Evolutionary conservation across 2,797 vertebrate genomes (phyloP), one percentile per base, ranked within the genome.

Genomic region (Meriones psammophilus): DNA sequence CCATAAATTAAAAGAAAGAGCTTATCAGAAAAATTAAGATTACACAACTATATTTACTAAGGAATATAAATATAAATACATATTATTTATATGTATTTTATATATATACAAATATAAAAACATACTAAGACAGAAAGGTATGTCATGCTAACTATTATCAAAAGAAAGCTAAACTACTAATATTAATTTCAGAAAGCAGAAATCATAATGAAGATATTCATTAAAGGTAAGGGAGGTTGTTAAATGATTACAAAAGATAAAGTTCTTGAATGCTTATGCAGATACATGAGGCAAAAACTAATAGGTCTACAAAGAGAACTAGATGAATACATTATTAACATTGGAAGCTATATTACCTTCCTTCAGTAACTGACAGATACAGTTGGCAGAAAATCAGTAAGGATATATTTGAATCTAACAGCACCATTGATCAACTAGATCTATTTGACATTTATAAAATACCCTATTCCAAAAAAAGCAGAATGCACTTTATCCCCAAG

Each of bases 131-230:
- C 46, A 60, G 36, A 92, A 94, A 87, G 1, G 69, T 80, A 60
- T 62, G 30, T 15, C 33, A 90, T 62, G 39, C 22, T 85, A 91
- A 74, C 26, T 89, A 33, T 73, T 89, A 89, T 39, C n/a, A 96
- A 94, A 73, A 73, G 66, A 71, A 86, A 81, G 12, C 33, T 76
- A 58, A 73, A 39, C 12, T 96, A 86, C 7, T 69, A 90, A 54
- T 58, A 81, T 77, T 87, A 71, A 77, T 90, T 92, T 96, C 62
- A 95, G 39, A 81, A 91, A 93, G 54, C 28, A 87, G 54, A 90
- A 0, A 20, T 87, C 54, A 92, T 71, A 77, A 54, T 30, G 81
- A 90, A 74, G 81, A 69, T 77, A 83, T 79, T 39, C 58, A 79
- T 89, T 6, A 92, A 73, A 60, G n/a, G 68, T 30, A 69, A 77